Conservation (phyloP, 2,888 invertebrate species). For the Tachina grossa region DNA sequence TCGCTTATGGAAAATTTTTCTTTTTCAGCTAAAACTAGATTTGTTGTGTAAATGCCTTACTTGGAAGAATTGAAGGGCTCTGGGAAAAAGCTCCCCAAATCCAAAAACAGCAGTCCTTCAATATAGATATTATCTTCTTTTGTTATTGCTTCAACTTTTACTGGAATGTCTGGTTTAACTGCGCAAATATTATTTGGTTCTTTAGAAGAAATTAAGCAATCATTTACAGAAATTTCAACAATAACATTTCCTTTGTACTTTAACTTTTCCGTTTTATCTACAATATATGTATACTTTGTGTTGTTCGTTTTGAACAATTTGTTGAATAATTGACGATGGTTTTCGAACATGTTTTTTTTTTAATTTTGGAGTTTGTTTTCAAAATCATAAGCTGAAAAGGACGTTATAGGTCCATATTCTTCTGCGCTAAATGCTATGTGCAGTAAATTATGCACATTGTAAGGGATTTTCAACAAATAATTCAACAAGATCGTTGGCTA, state of each 20-base stretch:
- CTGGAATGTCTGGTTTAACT: conserved; percentile 2
- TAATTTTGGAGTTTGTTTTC: conserved; percentile 32
- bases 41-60: conserved; percentile 44
- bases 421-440: conserved; percentile 20
- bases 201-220: no score
- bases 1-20: no score
- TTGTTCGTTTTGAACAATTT: conserved; percentile 41
- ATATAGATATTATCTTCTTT: conserved; percentile 5
- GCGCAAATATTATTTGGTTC: background rate
- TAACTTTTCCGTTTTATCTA: background rate
- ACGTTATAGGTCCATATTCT: conserved; percentile 28
- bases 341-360: conserved; percentile 49
- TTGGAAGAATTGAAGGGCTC: conserved; percentile 47
- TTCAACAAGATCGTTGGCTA: no score
- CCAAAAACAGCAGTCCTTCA: background rate
- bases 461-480: conserved; percentile 45
- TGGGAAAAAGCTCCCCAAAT: conserved; percentile 18
- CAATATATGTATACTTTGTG: conserved; percentile 5
- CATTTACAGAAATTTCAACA: no score
- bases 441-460: conserved; percentile 10
- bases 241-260: no score
- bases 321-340: conserved; percentile 30
- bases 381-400: conserved; percentile 38
- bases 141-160: conserved; percentile 8
- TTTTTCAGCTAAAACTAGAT: no score